Conservation (phyloP, 2,797 vertebrate genomes). For the Pseudomugil gertrudae region DNA sequence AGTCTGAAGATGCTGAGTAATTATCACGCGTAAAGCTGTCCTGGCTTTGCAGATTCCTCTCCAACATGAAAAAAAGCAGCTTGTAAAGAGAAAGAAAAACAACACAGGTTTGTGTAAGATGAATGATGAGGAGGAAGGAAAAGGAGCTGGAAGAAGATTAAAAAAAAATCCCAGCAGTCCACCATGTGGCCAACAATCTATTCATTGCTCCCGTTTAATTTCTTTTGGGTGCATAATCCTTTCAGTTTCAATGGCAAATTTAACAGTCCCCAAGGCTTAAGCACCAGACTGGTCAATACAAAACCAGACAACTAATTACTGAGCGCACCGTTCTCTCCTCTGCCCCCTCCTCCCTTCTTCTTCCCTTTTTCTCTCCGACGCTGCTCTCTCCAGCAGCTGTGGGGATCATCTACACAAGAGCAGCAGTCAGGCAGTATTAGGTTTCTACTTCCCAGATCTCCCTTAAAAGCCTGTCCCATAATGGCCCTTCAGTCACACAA, state of each 20-base stretch:
- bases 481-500: conserved; percentile 83
- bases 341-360: conserved; percentile 39
- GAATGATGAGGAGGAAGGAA: conserved; percentile 22
- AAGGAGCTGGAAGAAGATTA: conserved; percentile 4
- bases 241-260: conserved; percentile 86
- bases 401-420: conserved; percentile 81
- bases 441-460: conserved; percentile 83
- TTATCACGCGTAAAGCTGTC: conserved; percentile 54
- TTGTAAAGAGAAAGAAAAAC: conserved; percentile 23
- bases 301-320: conserved; percentile 89
- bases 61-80: conserved; percentile 32
- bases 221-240: conserved; percentile 85
- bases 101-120: conserved; percentile 36
- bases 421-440: conserved; percentile 79
- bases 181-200: conserved; percentile 77
- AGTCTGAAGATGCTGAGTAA: conserved; percentile 36
- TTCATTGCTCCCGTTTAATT: conserved; percentile 86
- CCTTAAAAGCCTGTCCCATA: conserved; percentile 84
- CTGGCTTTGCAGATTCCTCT: conserved; percentile 29
- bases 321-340: conserved; percentile 72
- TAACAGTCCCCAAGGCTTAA: conserved; percentile 84
- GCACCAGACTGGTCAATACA: conserved; percentile 87
- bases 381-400: conserved; percentile 72
- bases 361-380: conserved; percentile 27
- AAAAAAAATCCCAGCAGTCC: conserved; percentile 53